Conservation (phyloP, 53 echinoderm and acorn worm species). For the Glandiceps talaboti region DNA sequence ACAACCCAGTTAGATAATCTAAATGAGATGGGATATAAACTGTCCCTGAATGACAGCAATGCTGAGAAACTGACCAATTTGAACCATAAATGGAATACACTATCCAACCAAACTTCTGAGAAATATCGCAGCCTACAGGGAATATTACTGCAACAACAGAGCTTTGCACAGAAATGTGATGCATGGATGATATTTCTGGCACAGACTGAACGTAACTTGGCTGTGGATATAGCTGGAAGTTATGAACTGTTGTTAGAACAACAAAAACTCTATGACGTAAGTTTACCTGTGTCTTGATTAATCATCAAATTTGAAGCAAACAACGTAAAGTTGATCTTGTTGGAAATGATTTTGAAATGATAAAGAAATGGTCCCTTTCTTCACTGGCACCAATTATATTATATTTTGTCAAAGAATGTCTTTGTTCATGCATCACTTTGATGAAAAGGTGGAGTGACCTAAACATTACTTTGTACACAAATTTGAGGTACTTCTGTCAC, state of each 20-base stretch:
- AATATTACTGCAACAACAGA: constrained; percentile 76
- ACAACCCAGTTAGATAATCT: constrained; percentile 66
- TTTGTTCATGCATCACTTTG: too few relatives aligned
- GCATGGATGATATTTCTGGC: constrained; percentile 86
- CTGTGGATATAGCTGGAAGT: constrained; percentile 93
- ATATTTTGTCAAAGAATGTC: too few relatives aligned
- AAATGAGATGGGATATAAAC: constrained; percentile 87
- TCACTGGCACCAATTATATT: too few relatives aligned
- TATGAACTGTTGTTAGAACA: constrained; percentile 78
- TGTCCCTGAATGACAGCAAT: constrained; percentile 67
- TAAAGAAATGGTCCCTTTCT: too few relatives aligned
- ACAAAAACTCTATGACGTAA: constrained; percentile 96
- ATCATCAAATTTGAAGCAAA: too few relatives aligned
- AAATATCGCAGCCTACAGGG: constrained; percentile 87
- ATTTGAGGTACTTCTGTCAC: too few relatives aligned
- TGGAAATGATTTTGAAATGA: too few relatives aligned
- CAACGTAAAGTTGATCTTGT: too few relatives aligned
- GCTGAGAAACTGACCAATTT: constrained; percentile 44
- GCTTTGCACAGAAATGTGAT: constrained; percentile 87
- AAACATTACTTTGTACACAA: too few relatives aligned
- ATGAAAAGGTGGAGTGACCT: too few relatives aligned
- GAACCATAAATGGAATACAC: constrained; percentile 70
- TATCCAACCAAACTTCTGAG: constrained; percentile 67
- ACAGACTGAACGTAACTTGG: constrained; percentile 74
- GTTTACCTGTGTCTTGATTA: too few relatives aligned